phyloP scores from a whole-genome alignment of 2,113 vertebrate species.

The Arenaria interpres region DNA sequence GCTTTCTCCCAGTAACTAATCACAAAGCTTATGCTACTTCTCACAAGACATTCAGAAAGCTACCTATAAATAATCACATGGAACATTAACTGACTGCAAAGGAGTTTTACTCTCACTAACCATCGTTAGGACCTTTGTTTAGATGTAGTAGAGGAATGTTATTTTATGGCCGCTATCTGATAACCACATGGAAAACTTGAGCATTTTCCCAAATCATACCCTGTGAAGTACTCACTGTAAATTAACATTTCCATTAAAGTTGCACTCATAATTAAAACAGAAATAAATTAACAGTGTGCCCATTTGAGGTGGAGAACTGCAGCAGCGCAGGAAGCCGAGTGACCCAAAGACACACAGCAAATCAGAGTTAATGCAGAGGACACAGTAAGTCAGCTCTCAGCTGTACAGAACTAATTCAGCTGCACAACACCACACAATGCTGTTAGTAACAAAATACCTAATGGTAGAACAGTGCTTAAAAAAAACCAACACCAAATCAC shows the following conservation, averaged over 20 bases:
- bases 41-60: background rate
- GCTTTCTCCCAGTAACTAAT: background rate
- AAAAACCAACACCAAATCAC: background rate
- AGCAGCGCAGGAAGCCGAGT: background rate
- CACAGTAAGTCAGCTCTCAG: background rate
- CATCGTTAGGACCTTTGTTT: background rate
- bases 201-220: background rate
- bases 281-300: background rate
- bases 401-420: background rate
- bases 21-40: background rate
- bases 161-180: background rate
- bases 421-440: background rate
- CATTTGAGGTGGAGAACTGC: background rate
- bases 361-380: background rate
- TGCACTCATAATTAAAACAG: background rate
- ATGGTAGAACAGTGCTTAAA: background rate
- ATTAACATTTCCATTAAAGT: background rate
- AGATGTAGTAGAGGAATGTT: background rate
- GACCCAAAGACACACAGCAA: accelerated
- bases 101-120: background rate
- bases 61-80: background rate
- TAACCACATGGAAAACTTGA: background rate
- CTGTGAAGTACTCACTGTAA: background rate
- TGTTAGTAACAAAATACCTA: background rate
- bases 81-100: background rate